Evolutionary conservation across 2,888 invertebrate species (phyloP), one percentile per base, ranked within the genome.

Genomic region (Hetaerina titia): DNA sequence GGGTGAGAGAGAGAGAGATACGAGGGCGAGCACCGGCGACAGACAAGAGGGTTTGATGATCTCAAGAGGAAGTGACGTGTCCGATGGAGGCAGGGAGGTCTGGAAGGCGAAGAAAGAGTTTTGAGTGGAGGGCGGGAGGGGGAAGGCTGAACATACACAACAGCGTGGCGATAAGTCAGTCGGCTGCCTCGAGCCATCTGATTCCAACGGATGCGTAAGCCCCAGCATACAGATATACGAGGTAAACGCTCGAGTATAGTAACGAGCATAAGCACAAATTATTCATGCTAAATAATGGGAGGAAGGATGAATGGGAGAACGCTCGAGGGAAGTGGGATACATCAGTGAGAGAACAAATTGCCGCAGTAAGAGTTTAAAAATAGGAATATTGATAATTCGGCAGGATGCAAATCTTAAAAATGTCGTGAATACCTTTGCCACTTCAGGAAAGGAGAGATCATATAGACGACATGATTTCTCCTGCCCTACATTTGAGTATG

Each of bases 1-100:
- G 25, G 45, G 31, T 69, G 63, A 8, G 31, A 22, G 69, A 69
- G 69, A n/a, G n/a, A 74, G 92, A 74, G 69, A 74, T 58, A n/a
- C 57, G 57, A 58, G 58, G 89, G 56, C 58, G 89, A 89, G 58
- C 89, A 89, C 57, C 89, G 58, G 89, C 57, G 89, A 56, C 57
- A 89, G 89, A 89, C 89, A 69, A n/a, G 92, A 69, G 74, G 31
- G 64, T 92, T 57, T 74, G 92, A 92, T 92, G 92, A 92, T 74
- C 92, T 92, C 92, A 92, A 81, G 92, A 92, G 92, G 92, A 92
- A 92, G 92, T 92, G 92, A 92, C 92, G 92, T 74, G 92, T 92
- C 69, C 92, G 56, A 69, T 69, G n/a, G 92, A 69, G 69, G 69
- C 45, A 69, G 69, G 63, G 90, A 31, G 90, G 90, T 90, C 90